Evolutionary conservation across 2,888 invertebrate genomes (phyloP), one percentile per base, ranked within the genome.

Genomic region (Campoletis raptor): DNA sequence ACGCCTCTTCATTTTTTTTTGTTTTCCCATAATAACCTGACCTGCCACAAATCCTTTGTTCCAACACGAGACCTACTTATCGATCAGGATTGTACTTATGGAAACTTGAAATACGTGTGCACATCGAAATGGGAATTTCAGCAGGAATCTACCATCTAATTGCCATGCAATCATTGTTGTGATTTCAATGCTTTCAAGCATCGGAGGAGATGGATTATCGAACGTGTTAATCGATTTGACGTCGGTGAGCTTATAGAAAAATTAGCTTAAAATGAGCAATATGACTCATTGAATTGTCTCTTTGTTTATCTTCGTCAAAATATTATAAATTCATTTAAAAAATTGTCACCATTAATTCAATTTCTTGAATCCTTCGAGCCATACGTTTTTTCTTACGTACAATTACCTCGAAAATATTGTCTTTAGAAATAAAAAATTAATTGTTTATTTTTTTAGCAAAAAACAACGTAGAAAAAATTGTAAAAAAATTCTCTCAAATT

Each of bases 141-240:
- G 30, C 6, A 30, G 61, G 30, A 61, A 61, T 61, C 61, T 61
- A 61, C 15, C 42, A 42, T 69, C 42, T 42, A 48, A 52, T 70
- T 21, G 21, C 21, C 69, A 70, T 70, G 69, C 70, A 48, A 5
- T 64, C 30, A 40, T 45, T 42, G 30, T 10, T 40, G 2, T 72
- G 24, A 18, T 72, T 15, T 52, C 24, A 48, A 48, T 61, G 30
- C 45, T 76, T 61, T 45, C 0, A 12, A 74, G 24, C 61, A 10
- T 8, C 18, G 8, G 54, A 74, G 61, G 30, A 64, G 61, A 76
- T 45, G 45, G 64, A 61, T 74, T 57, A 74, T 74, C 40, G 73
- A 15, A 8, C 5, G 69, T 30, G 48, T 30, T 37, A 37, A 40
- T 57, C 30, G 45, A 30, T 67, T 67, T n/a, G 21, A 67, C 40